A percentile compares a stretch with the other conserved stretches of the same genome.
Evolutionary conservation across 2,113 vertebrate genomes (phyloP).

Genomic region (Sinocyclocheilus anophthalmus): DNA sequence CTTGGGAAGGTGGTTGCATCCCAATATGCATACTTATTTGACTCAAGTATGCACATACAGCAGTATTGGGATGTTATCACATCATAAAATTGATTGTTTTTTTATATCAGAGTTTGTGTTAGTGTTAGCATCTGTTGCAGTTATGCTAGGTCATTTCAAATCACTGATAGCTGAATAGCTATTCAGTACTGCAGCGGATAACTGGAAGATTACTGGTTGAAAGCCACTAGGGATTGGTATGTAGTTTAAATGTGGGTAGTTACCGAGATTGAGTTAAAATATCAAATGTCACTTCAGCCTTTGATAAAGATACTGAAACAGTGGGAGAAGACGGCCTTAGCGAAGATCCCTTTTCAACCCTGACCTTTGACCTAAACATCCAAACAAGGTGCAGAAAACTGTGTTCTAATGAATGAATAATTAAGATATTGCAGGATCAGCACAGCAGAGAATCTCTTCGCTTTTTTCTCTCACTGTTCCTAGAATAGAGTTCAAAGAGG

Average conservation of each 20-base stretch:
- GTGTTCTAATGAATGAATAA: not conserved
- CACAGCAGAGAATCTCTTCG: not conserved
- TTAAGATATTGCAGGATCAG: not conserved
- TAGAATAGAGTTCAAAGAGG: constrained; percentile 14
- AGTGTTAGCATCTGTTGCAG: not conserved
- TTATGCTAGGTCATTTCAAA: not conserved
- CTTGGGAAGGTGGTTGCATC: not conserved
- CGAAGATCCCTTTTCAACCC: not conserved
- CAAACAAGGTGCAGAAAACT: not conserved
- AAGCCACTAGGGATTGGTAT: not conserved
- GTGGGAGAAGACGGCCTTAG: not conserved
- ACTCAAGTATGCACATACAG: not conserved
- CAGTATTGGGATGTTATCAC: not conserved
- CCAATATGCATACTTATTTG: not conserved
- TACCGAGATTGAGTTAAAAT: not conserved
- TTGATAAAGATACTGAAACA: not conserved
- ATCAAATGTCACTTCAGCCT: not conserved
- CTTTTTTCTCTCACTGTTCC: not conserved
- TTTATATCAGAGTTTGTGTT: not conserved
- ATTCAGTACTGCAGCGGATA: not conserved
- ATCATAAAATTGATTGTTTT: not conserved
- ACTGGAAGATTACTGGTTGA: not conserved
- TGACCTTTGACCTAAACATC: constrained; percentile 11
- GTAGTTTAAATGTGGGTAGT: not conserved
- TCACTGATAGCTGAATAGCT: not conserved